A percentile compares a stretch with the other conserved stretches of the same genome.
These are phyloP conservation scores for Anthoscopus minutus DNA, from an alignment of 2,113 vertebrate species.

Conservation along the genomic window DNA sequence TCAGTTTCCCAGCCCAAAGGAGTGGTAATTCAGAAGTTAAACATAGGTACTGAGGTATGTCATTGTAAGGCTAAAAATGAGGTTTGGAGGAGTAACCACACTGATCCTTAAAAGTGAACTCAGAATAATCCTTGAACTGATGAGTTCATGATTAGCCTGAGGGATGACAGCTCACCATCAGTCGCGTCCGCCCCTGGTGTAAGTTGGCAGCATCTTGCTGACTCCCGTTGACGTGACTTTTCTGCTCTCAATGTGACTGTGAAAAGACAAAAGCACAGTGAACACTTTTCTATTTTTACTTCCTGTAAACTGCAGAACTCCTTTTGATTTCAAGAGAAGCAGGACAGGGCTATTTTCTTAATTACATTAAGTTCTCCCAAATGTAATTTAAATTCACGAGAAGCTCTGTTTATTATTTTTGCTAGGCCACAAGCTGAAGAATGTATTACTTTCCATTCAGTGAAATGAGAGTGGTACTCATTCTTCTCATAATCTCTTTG, in stretches of 20 bases:
- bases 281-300: neutral
- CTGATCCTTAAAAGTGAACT: neutral
- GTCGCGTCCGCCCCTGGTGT: accelerated
- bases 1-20: constrained; percentile 9
- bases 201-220: neutral
- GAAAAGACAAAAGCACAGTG: neutral
- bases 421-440: neutral
- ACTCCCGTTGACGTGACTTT: accelerated
- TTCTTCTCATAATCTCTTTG: neutral
- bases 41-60: neutral
- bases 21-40: neutral
- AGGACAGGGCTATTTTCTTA: neutral
- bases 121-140: neutral
- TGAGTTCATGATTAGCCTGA: neutral
- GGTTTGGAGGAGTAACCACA: neutral
- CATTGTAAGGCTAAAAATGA: neutral
- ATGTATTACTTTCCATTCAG: neutral
- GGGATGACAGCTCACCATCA: neutral
- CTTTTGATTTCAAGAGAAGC: neutral
- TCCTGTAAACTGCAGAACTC: neutral
- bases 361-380: neutral
- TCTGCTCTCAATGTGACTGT: neutral
- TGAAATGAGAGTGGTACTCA: neutral
- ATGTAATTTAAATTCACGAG: neutral
- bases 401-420: neutral